phyloP scores from a whole-genome alignment of 2,113 vertebrate species.

The Bambusicola thoracicus region DNA sequence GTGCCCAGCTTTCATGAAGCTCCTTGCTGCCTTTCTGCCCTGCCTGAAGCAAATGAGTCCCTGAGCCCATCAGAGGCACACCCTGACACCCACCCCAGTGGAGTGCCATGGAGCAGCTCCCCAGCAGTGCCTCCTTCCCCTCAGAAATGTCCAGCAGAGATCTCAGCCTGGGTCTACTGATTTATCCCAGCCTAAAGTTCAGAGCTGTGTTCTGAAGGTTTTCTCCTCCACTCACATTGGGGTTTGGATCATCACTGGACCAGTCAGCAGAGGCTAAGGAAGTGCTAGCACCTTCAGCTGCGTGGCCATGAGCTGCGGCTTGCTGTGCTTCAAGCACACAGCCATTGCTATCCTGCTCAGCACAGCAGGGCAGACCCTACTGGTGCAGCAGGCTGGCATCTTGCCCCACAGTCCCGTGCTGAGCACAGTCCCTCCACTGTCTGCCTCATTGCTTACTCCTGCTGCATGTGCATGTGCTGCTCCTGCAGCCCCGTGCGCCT shows the following conservation, averaged over 20 bases:
- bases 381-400: not conserved
- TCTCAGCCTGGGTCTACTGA: accelerated
- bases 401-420: not conserved
- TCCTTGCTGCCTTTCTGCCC: not conserved
- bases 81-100: not conserved
- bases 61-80: not conserved
- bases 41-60: not conserved
- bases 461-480: slow-evolving; percentile 72
- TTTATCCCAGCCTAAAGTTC: not conserved
- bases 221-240: not conserved
- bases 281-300: not conserved
- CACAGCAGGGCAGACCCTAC: not conserved
- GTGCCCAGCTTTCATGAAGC: not conserved
- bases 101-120: not conserved
- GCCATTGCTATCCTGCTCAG: accelerated
- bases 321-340: accelerated
- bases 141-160: not conserved
- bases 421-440: not conserved
- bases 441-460: slow-evolving; percentile 21
- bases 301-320: not conserved
- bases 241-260: not conserved
- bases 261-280: accelerated
- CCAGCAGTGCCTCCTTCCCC: no score
- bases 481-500: not conserved
- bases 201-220: accelerated